Percentiles rank a stretch among this genome's conserved stretches.
Evolutionary conservation across 2,888 invertebrate genomes (phyloP).

Genomic region (Torymus texanus): DNA sequence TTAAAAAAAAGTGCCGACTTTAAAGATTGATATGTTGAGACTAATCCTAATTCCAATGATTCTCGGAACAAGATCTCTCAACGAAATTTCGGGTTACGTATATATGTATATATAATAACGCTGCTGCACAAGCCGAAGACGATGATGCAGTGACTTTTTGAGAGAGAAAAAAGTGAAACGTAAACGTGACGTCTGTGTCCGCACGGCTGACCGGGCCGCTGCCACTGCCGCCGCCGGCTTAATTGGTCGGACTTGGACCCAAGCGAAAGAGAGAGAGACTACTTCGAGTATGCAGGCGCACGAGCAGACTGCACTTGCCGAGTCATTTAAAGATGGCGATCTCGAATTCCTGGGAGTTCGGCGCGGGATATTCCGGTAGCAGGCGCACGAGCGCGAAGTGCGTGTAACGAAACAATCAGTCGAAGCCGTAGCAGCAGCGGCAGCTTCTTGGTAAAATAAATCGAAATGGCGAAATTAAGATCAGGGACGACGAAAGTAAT

Average conservation of each 20-base stretch:
- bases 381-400: neutral
- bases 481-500: constrained; percentile 32
- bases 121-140: neutral
- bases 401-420: constrained; percentile 29
- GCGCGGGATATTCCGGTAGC: constrained; percentile 20
- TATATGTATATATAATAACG: too few species aligned
- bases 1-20: too few species aligned
- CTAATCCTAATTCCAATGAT: too few species aligned
- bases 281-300: neutral
- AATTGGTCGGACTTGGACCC: constrained; percentile 10
- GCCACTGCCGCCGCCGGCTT: neutral
- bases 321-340: constrained; percentile 34
- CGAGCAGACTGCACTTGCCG: constrained; percentile 3
- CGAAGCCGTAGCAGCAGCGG: neutral
- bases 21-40: too few species aligned
- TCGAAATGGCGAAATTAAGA: constrained; percentile 37
- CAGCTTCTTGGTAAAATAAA: constrained; percentile 24
- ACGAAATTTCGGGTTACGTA: too few species aligned
- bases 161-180: constrained; percentile 6
- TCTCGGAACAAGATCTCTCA: too few species aligned
- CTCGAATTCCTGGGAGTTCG: constrained; percentile 11
- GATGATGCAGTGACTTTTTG: constrained; percentile 9
- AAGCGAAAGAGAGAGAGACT: neutral
- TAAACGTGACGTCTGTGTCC: constrained; percentile 12
- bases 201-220: neutral